Evolutionary conservation across 1,140 invertebrate genomes (phyloP).

Genomic region (Drosophila nannoptera): DNA sequence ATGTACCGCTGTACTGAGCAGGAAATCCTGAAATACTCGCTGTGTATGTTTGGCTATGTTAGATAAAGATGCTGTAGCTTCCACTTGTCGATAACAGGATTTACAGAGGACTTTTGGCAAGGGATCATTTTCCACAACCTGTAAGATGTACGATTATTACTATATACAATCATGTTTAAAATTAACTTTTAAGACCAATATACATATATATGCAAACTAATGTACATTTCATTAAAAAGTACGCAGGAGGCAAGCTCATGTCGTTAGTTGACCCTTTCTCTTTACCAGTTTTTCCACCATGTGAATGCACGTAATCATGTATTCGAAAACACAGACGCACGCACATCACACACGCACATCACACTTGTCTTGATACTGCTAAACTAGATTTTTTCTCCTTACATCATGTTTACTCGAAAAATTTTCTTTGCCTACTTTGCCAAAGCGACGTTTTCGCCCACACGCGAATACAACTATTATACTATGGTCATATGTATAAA

Average conservation of each 20-base stretch:
- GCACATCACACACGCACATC: neutral
- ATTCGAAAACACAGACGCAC: neutral
- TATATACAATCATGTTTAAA: neutral
- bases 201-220: neutral
- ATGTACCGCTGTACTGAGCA: constrained; percentile 67
- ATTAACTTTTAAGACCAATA: neutral
- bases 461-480: constrained; percentile 10
- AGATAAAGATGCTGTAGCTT: constrained; percentile 71
- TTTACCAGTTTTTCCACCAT: neutral
- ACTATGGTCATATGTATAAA: neutral
- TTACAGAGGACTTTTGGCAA: constrained; percentile 73
- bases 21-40: constrained; percentile 65
- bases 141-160: constrained; percentile 10
- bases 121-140: constrained; percentile 67
- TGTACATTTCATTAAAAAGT: neutral
- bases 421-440: constrained; percentile 51
- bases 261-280: neutral
- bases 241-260: constrained; percentile 5
- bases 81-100: constrained; percentile 73
- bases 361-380: constrained; percentile 15
- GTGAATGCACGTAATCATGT: neutral
- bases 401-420: constrained; percentile 24
- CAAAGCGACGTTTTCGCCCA: constrained; percentile 17
- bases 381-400: constrained; percentile 31
- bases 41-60: constrained; percentile 76